phyloP scores from a whole-genome alignment of 2,888 invertebrate species.

The Caenorhabditis wallacei region DNA sequence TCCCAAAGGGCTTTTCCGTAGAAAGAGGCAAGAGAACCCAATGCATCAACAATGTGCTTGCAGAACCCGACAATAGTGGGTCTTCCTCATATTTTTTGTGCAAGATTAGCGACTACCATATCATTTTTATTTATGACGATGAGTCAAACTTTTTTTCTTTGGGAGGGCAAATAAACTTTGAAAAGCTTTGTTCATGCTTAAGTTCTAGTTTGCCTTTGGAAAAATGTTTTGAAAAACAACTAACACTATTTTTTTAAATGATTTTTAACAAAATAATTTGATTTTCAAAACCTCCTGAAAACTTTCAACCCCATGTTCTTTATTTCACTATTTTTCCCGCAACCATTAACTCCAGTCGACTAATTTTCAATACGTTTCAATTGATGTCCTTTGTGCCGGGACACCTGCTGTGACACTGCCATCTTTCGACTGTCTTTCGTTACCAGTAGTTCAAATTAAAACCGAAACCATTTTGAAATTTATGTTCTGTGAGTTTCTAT shows the following conservation, averaged over 20 bases:
- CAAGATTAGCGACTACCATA: constrained; percentile 52
- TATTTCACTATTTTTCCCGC: constrained; percentile 16
- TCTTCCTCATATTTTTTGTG: constrained; percentile 45
- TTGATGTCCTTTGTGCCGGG: constrained; percentile 17
- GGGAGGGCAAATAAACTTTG: neutral
- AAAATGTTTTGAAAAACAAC: no score
- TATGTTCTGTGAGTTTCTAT: neutral
- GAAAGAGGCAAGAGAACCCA: constrained; percentile 34
- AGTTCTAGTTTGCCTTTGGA: neutral
- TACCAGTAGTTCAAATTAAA: constrained; percentile 3
- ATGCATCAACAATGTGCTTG: constrained; percentile 59
- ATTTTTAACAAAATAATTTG: no score
- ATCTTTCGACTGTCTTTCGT: constrained; percentile 4
- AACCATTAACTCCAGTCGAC: constrained; percentile 6
- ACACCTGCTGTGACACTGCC: constrained; percentile 13
- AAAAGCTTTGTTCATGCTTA: neutral
- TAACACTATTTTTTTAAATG: no score
- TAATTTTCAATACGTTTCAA: constrained; percentile 12
- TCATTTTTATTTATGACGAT: constrained; percentile 36
- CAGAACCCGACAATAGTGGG: constrained; percentile 43
- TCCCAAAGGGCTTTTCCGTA: constrained; percentile 51
- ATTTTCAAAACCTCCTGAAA: no score
- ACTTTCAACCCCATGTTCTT: no score
- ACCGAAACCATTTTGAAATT: constrained; percentile 4
- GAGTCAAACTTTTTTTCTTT: neutral